Conservation (phyloP, 2,113 vertebrate species). For the Mesoclemmys tuberculata region DNA sequence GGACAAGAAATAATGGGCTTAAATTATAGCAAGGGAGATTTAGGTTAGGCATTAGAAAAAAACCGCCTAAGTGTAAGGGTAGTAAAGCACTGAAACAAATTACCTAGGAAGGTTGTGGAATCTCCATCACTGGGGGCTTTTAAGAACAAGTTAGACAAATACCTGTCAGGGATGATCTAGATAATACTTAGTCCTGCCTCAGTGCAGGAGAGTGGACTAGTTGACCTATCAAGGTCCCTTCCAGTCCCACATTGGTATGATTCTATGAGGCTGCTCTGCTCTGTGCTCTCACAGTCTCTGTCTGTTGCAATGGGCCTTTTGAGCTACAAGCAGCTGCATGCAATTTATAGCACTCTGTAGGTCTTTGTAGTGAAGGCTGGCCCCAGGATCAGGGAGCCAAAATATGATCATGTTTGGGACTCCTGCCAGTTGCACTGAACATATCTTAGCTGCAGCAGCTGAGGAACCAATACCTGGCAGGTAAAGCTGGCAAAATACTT, state of each 20-base stretch:
- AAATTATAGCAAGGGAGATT: not conserved
- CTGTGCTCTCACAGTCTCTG: not conserved
- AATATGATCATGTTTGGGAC: not conserved
- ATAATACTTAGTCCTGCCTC: no score
- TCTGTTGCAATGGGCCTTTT: not conserved
- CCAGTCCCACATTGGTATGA: not conserved
- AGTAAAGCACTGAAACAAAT: not conserved
- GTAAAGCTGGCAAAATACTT: slow-evolving; percentile 17
- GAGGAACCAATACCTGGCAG: not conserved
- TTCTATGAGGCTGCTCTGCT: not conserved
- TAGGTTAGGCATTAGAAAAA: not conserved
- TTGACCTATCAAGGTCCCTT: not conserved
- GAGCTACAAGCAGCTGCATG: not conserved
- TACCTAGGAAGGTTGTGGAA: not conserved
- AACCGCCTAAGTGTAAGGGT: not conserved
- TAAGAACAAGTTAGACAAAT: no score
- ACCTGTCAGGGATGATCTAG: no score
- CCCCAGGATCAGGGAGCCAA: not conserved
- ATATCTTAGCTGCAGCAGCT: not conserved
- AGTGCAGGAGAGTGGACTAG: not conserved
- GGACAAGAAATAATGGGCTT: not conserved
- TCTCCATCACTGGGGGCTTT: not conserved
- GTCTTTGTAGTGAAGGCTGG: not conserved
- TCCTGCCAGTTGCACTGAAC: not conserved
- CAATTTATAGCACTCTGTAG: not conserved